Conservation (phyloP, 1,140 invertebrate species). For the Panagrolaimus sp. region DNA sequence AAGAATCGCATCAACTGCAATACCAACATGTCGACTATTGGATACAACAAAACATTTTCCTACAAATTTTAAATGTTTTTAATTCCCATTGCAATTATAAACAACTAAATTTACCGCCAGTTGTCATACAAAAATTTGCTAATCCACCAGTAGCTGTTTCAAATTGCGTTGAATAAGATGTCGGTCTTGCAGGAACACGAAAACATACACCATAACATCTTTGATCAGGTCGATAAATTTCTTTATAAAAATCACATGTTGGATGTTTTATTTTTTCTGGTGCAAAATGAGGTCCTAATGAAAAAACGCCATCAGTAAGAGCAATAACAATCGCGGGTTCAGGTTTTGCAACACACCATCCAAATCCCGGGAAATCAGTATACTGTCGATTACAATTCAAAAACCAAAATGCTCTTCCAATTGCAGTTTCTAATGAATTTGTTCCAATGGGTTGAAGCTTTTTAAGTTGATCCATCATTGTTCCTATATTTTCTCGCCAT, state of each 20-base stretch:
- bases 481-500: conserved; percentile 95
- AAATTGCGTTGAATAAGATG: too few species aligned
- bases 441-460: conserved; percentile 86
- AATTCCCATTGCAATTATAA: not conserved
- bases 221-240: conserved; percentile 11
- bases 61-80: not conserved
- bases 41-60: not conserved
- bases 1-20: not conserved
- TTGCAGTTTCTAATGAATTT: conserved; percentile 82
- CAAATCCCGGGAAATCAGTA: conserved; percentile 81
- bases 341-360: conserved; percentile 89
- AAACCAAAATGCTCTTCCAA: conserved; percentile 96
- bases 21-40: not conserved
- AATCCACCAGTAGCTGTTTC: not conserved
- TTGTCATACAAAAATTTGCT: not conserved
- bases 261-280: conserved; percentile 60
- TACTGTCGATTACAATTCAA: conserved; percentile 95
- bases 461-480: conserved; percentile 95
- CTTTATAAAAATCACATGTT: not conserved
- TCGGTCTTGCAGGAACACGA: not conserved
- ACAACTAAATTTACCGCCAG: not conserved
- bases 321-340: conserved; percentile 96
- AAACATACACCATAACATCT: not conserved
- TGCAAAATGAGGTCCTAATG: conserved; percentile 50
- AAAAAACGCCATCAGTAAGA: conserved; percentile 76